Conservation (phyloP, 2,797 vertebrate genomes). For the Emys orbicularis region DNA sequence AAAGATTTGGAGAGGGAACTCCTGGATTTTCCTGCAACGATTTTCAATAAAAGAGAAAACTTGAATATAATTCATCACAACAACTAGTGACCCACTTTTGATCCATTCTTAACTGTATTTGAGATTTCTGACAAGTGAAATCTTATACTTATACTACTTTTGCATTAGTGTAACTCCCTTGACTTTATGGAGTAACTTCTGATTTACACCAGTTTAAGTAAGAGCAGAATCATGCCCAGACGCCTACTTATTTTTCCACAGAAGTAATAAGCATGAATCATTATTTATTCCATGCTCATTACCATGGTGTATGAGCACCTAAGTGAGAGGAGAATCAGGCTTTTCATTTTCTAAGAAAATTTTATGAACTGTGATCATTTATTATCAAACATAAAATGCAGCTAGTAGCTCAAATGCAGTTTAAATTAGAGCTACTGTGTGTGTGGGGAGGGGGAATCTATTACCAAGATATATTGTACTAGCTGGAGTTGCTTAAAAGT, state of each 20-base stretch:
- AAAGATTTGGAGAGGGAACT: neutral
- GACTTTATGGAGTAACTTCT: accelerated
- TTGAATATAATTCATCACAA: neutral
- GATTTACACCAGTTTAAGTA: neutral
- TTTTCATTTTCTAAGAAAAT: neutral
- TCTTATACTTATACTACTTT: neutral
- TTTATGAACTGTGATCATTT: neutral
- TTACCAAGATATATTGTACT: neutral
- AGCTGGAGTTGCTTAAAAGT: neutral
- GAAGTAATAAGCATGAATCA: neutral
- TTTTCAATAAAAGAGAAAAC: conserved; percentile 3
- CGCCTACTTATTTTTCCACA: neutral
- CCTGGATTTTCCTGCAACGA: neutral
- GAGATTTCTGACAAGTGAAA: neutral
- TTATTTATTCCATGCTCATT: neutral
- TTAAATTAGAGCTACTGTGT: neutral
- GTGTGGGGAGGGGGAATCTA: neutral
- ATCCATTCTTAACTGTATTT: neutral
- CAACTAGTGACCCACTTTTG: neutral
- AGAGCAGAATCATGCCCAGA: neutral
- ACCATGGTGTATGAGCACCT: neutral
- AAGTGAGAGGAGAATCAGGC: neutral
- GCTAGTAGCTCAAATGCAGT: neutral
- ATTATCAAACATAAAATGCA: neutral
- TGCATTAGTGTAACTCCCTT: neutral